Base-by-base conservation (phyloP, 30 jellyfish, hydroid and myxozoan genomes). In the Morbakka virulenta region DNA sequence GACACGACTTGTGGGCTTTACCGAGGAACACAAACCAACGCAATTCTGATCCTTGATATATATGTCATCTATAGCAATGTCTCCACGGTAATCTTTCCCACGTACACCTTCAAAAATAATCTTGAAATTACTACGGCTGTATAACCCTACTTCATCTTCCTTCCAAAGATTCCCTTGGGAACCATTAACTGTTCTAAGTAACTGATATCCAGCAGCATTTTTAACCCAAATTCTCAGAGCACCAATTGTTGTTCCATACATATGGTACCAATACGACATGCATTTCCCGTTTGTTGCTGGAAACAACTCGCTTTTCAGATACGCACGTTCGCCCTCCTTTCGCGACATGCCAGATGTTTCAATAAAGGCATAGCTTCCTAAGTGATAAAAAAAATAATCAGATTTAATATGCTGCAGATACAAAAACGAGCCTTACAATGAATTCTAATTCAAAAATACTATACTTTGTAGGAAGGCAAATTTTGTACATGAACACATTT, bases 251-350 rank as follows among this genome's bases (percentile, higher is more conserved):
- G 35, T 64, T 1, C 98, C 98, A 33, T 52, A 79, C 98, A 92
- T 92, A 82, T 92, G 98, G 49, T 92, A 92, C 98, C 98, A 92
- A 67, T 69, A 85, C 9, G 96, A 85, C 67, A 92, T 28, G 47
- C 98, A 92, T 28, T 77, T 70, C 14, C 96, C 98, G 31, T 77
- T 76, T 22, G 98, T 72, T 20, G 98, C 94, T 41, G 81, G 67
- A 41, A 92, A 63, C 0, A 66, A 26, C 36, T 92, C 98, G 63
- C 98, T 92, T 48, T 69, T 79, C 20, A 92, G 83, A 27, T 87
- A 87, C 1, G 98, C 98, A 31, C 69, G 75, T 41, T 86, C 89
- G 1, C 96, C 96, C 1, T 83, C 26, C 35, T 62, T 50, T 34
- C 95, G 50, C 50, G 62, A 67, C n/a, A 52, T 22, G 30, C 93